Percentiles rank a stretch among this genome's conserved stretches.
Evolutionary conservation across 2,797 vertebrate genomes (phyloP).

Genomic region (Alcedo atthis): DNA sequence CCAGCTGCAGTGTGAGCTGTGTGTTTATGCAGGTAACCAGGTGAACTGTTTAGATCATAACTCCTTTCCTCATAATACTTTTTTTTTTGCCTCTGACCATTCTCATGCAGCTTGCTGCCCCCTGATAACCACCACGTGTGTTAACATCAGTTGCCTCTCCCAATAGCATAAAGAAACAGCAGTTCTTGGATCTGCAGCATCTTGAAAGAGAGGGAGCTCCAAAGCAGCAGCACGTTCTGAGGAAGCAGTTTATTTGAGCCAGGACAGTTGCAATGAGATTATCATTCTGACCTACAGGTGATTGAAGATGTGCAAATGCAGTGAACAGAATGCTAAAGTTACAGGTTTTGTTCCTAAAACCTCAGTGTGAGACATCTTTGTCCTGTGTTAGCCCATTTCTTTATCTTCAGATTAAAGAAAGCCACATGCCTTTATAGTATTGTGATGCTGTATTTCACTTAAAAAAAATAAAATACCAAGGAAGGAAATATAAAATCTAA

Average conservation of each 20-base stretch:
- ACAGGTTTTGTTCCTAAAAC: not conserved
- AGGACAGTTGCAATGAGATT: not conserved
- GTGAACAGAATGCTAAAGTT: not conserved
- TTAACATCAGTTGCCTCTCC: not conserved
- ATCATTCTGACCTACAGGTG: not conserved
- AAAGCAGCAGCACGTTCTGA: not conserved
- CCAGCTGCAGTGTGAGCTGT: not conserved
- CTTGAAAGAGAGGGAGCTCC: not conserved
- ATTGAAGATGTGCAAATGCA: not conserved
- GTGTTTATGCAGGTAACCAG: not conserved
- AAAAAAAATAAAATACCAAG: not conserved
- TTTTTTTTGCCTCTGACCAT: not conserved
- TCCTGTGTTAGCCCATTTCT: not conserved
- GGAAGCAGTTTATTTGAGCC: not conserved
- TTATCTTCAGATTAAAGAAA: not conserved
- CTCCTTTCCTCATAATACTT: not conserved
- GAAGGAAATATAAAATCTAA: not conserved
- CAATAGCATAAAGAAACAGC: not conserved
- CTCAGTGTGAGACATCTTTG: not conserved
- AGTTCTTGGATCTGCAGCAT: not conserved
- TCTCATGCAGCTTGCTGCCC: not conserved
- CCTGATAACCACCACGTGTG: not conserved
- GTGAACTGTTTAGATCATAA: not conserved
- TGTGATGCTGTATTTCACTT: not conserved
- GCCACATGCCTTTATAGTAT: accelerated